Conservation (phyloP, 2,888 invertebrate genomes). For the Catocala nupta region DNA sequence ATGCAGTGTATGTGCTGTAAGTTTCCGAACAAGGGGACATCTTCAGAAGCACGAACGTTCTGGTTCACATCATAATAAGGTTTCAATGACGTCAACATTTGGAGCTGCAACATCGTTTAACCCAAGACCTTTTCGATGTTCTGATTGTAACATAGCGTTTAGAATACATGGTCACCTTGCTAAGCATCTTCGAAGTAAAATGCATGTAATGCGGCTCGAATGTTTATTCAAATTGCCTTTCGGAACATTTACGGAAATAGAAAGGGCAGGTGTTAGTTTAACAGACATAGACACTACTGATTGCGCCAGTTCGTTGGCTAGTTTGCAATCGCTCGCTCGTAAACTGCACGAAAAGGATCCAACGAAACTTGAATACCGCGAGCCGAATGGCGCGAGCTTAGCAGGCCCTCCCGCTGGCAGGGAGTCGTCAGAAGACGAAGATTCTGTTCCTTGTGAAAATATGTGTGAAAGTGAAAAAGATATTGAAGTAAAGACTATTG, state of each 20-base stretch:
- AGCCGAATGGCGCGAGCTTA: slow-evolving; percentile 73
- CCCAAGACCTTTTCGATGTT: slow-evolving; percentile 98
- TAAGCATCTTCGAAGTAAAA: slow-evolving; percentile 98
- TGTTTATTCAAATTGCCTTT: slow-evolving; percentile 97
- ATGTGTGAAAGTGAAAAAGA: slow-evolving; percentile 81
- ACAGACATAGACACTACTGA: slow-evolving; percentile 98
- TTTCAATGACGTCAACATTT: slow-evolving; percentile 95
- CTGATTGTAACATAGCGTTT: slow-evolving; percentile 98
- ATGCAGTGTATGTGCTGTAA: slow-evolving; percentile 96
- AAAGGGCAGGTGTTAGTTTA: slow-evolving; percentile 95
- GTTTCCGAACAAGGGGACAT: slow-evolving; percentile 96
- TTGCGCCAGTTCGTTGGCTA: slow-evolving; percentile 97
- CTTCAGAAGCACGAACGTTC: slow-evolving; percentile 97
- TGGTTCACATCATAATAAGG: slow-evolving; percentile 97
- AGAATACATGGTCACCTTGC: slow-evolving; percentile 98
- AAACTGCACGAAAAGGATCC: slow-evolving; percentile 94
- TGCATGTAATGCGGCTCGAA: slow-evolving; percentile 98
- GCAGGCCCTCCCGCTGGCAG: slow-evolving; percentile 72
- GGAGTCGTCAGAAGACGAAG: slow-evolving; percentile 88
- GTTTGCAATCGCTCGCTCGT: slow-evolving; percentile 93
- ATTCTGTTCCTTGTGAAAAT: slow-evolving; percentile 66
- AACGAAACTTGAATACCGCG: slow-evolving; percentile 90
- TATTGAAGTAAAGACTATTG: slow-evolving; percentile 79
- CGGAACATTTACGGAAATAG: slow-evolving; percentile 97
- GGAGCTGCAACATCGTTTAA: slow-evolving; percentile 95